Base-by-base conservation (phyloP, 1,140 invertebrate genomes). In the Drosophila arizonae region DNA sequence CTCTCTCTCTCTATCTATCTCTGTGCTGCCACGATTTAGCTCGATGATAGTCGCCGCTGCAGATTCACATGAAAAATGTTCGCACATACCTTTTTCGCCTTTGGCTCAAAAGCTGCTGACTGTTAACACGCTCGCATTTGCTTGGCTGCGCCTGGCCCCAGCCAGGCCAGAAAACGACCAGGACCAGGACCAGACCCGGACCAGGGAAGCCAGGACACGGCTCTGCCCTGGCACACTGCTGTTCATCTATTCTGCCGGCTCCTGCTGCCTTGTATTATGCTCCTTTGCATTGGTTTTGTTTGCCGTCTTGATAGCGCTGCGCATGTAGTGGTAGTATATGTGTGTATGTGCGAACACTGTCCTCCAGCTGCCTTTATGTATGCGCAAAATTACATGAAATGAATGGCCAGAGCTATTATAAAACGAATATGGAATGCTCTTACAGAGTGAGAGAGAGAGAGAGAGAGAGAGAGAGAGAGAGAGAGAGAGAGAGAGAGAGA, bases 11-110 rank as follows among this genome's bases (percentile, higher is more conserved):
- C 33, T 33, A 0, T 33, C 6, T 33, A 5, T 33, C 33, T 30
- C 28, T 30, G 4, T 30, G 28, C 33, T 33, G 33, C 6, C 33
- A 9, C 33, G 33, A 33, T 33, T 33, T 33, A 9, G 33, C 33
- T 33, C 57, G 65, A 30, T 45, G 69, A 76, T 72, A 67, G 69
- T 24, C 58, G 72, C 65, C 64, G 43, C 43, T 15, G 48, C 81
- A 72, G 69, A 76, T 79, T 63, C 48, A 63, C 66, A 79, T 87
- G 82, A 86, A 86, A 87, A 87, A 87, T 86, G 78, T 67, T 70
- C 82, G 68, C 76, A 87, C 79, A 78, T 76, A 71, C 67, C 74
- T 70, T 77, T 81, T 72, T 56, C 61, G 79, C 78, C 72, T 68
- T 78, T 68, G 72, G 72, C 75, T 66, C 48, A 17, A 80, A 77